Evolutionary conservation across 2,888 invertebrate species (phyloP), one percentile per base, ranked within the genome.

Genomic region (Standfussiana lucernea): DNA sequence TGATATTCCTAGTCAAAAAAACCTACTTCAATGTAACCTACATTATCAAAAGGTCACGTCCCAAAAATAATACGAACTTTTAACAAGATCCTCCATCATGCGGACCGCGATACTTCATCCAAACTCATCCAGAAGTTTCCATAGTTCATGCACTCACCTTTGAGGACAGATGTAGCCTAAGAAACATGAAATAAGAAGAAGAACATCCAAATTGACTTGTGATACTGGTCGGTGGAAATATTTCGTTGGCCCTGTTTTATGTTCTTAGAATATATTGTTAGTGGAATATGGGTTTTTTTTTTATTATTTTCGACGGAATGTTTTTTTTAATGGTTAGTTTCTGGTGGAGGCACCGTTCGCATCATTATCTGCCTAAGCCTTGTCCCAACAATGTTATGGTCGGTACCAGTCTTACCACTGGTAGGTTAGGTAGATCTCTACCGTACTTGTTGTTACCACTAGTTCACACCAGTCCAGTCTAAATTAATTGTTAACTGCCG

Each of bases 141-240:
- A 35, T 69, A 82, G 67, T 74, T 64, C 59, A 62, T 62, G 3
- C 62, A 65, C 24, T 45, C 15, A 67, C 72, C 68, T 69, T 62
- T n/a, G 67, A n/a, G 67, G 80, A 72, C 61, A 70, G 21, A 59
- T 68, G 73, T 35, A 56, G 24, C 35, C 67, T 59, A 28, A 8
- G 2, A 40, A 28, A 74, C 47, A 81, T 72, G 59, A 78, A 80
- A 79, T 85, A 87, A 87, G 80, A 82, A 76, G 86, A 87, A 87
- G 80, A 82, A 76, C 86, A 87, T 89, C 88, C 86, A 87, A 91
- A 92, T 91, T 90, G 88, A 91, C 89, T 89, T 78, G 80, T 85
- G 85, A 87, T 88, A 87, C 81, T 66, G 32, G 82, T 62, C 75
- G 42, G 64, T 71, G 62, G 74, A 85, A 88, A 87, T 83, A 83